phyloP scores from a whole-genome alignment of 1,140 invertebrate genomes.

The Lasaia peninsularis region DNA sequence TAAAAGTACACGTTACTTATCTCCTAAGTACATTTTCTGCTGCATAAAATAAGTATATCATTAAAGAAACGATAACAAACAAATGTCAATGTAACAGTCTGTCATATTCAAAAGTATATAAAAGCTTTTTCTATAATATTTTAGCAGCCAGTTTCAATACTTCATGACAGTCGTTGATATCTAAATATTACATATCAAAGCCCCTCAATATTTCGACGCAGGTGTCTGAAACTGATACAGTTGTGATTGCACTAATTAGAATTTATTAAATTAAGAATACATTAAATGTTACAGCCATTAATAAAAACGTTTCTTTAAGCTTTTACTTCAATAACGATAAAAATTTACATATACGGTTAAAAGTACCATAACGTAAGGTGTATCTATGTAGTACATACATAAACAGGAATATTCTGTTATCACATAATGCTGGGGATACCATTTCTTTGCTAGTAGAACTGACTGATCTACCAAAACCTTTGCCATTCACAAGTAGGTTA shows the following conservation, averaged over 20 bases:
- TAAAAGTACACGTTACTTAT: too few relatives aligned
- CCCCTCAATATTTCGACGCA: neutral
- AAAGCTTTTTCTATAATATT: neutral
- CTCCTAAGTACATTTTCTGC: too few relatives aligned
- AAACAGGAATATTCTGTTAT: too few relatives aligned
- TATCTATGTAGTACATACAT: neutral
- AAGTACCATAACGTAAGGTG: neutral
- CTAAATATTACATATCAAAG: neutral
- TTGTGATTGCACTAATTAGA: neutral
- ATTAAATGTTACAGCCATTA: neutral
- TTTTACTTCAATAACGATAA: neutral
- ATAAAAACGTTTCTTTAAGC: neutral
- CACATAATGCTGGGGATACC: too few relatives aligned
- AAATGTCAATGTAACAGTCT: neutral
- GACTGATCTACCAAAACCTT: too few relatives aligned
- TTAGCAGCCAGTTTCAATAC: neutral
- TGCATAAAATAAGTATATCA: too few relatives aligned
- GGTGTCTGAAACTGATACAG: neutral
- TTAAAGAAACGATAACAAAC: neutral
- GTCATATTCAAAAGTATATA: neutral
- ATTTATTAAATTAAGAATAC: neutral
- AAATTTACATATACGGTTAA: neutral
- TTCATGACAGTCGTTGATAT: neutral
- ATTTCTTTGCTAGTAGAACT: too few relatives aligned
- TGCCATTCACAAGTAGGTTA: too few relatives aligned